Evolutionary conservation across 2,888 invertebrate genomes (phyloP), one percentile per base, ranked within the genome.

Genomic region (Mechanitis mazaeus): DNA sequence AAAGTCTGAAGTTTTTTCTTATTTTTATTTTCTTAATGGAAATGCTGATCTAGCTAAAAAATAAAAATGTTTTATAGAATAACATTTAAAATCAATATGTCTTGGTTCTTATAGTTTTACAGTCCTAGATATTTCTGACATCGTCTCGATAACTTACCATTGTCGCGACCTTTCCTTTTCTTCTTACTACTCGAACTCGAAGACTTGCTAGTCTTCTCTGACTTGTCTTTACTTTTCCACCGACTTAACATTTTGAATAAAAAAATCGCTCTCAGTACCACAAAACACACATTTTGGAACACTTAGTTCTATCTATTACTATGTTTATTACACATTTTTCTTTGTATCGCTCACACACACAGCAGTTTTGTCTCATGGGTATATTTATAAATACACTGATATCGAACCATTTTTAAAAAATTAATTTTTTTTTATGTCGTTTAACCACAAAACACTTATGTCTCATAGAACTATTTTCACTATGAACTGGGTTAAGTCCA

Each of bases 141-240:
- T 50, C 20, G 9, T 20, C 28, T 20, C 38, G 28, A 2, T 46
- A 55, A 78, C 90, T 91, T 89, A 94, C 94, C 94, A 91, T 94
- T 95, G 77, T 96, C 96, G 74, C 95, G 92, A 73, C 95, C 96
- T 86, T 96, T 96, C 72, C 96, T 91, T 81, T 96, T 96, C 90
- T 95, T 96, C 88, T 96, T 96, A 63, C 94, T 93, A 63, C 93
- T 91, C 55, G 91, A 87, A 65, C 77, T 80, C 7, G 87, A 83
- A 50, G 85, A 85, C 75, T 93, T 93, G 67, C 91, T 87, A 74
- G 91, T 91, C 85, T 94, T 95, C 77, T 94, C 92, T 70, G 93
- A 91, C 85, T 95, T 95, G 85, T 95, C 95, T 91, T 95, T 95
- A 81, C 94, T 95, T 84, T 95, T 95, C 95, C 95, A 95, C 77